phyloP scores from a whole-genome alignment of 2,113 vertebrate genomes.

The Aphyosemion australe region DNA sequence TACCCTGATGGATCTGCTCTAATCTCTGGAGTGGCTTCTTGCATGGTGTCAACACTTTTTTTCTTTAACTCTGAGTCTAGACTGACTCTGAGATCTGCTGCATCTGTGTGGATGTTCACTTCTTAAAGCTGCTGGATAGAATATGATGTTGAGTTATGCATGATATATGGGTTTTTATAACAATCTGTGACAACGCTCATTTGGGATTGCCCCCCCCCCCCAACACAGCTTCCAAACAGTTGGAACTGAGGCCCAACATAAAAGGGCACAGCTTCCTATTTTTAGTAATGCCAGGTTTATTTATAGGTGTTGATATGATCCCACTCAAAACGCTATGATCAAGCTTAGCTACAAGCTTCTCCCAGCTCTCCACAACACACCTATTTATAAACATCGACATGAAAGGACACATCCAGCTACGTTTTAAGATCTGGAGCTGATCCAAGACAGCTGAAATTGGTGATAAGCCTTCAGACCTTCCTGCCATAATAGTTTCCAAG shows the following conservation, averaged over 20 bases:
- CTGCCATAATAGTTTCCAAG: constrained; percentile 42
- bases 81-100: constrained; percentile 30
- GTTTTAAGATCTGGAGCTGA: constrained; percentile 50
- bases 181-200: constrained; percentile 17
- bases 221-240: constrained; percentile 20
- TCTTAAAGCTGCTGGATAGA: constrained; percentile 51
- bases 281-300: constrained; percentile 55
- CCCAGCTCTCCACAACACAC: constrained; percentile 48
- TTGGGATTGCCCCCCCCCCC: background rate
- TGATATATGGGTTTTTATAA: constrained; percentile 53
- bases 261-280: constrained; percentile 73
- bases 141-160: constrained; percentile 35
- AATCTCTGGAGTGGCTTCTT: constrained; percentile 64
- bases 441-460: constrained; percentile 50
- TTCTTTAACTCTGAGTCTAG: constrained; percentile 20
- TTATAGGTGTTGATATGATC: constrained; percentile 68
- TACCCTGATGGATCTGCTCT: constrained; percentile 57
- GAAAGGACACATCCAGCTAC: constrained; percentile 33
- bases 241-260: constrained; percentile 52
- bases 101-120: constrained; percentile 56
- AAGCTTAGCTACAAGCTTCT: constrained; percentile 59
- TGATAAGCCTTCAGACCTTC: constrained; percentile 39
- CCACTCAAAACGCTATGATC: constrained; percentile 57
- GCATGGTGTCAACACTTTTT: constrained; percentile 59
- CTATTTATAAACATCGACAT: constrained; percentile 66